phyloP scores from a whole-genome alignment of 2,113 vertebrate genomes.

The Scatophagus argus region DNA sequence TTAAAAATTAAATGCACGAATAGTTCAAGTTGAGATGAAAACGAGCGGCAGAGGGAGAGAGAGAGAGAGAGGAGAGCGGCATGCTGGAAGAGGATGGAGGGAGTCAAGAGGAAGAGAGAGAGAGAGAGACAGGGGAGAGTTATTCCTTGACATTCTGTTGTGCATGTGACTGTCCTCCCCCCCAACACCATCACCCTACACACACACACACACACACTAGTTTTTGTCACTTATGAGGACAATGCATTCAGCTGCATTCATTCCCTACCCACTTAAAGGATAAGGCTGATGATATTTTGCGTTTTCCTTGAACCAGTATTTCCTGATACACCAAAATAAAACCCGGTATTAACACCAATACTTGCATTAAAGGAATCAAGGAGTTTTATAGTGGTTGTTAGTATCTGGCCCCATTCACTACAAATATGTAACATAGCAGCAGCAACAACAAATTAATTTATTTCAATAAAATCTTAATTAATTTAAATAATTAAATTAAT shows the following conservation, averaged over 20 bases:
- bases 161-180: constrained; percentile 67
- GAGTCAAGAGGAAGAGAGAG: constrained; percentile 29
- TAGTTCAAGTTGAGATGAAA: constrained; percentile 74
- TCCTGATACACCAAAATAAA: neutral
- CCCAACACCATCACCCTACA: constrained; percentile 23
- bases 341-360: neutral
- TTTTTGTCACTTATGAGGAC: constrained; percentile 38
- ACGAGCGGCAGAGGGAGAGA: constrained; percentile 49
- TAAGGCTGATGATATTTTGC: neutral
- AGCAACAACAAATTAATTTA: neutral
- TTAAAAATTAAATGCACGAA: constrained; percentile 67
- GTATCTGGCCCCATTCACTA: too few species aligned
- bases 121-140: constrained; percentile 43
- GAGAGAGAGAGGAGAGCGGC: constrained; percentile 43
- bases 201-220: constrained; percentile 20
- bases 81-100: constrained; percentile 48
- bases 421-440: too few species aligned
- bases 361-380: neutral
- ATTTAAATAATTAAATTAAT: too few species aligned
- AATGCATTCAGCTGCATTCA: constrained; percentile 15
- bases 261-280: neutral
- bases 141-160: constrained; percentile 76
- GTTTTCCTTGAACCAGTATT: neutral
- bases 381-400: too few species aligned
- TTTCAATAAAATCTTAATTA: neutral